Evolutionary conservation across 2,888 invertebrate species (phyloP).

Genomic region (Scelioninae gen. 2): DNA sequence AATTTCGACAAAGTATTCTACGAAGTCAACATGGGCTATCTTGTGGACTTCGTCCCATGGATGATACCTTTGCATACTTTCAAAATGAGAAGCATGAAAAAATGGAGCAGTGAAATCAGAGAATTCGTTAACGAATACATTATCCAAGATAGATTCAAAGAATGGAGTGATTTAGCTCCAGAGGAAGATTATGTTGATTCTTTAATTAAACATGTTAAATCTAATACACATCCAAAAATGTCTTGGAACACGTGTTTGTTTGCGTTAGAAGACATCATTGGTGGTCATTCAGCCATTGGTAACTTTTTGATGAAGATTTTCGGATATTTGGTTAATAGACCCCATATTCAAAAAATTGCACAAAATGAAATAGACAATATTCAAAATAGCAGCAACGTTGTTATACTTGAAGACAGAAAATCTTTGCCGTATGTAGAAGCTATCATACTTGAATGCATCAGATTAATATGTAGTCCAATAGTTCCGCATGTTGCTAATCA

Average conservation of each 20-base stretch:
- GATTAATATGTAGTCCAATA: slow-evolving; percentile 81
- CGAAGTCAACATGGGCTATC: slow-evolving; percentile 82
- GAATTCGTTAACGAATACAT: slow-evolving; percentile 77
- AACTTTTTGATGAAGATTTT: slow-evolving; percentile 80
- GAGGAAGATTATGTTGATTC: slow-evolving; percentile 79
- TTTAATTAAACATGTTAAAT: slow-evolving; percentile 77
- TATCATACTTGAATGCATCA: slow-evolving; percentile 79
- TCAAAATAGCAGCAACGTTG: slow-evolving; percentile 58
- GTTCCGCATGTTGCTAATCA: slow-evolving; percentile 82
- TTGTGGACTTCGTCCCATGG: slow-evolving; percentile 81
- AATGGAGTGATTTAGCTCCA: slow-evolving; percentile 68
- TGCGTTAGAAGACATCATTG: slow-evolving; percentile 77
- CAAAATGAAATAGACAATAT: slow-evolving; percentile 77
- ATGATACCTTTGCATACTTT: slow-evolving; percentile 76
- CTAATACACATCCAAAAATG: slow-evolving; percentile 74
- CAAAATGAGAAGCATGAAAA: slow-evolving; percentile 76
- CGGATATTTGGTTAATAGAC: slow-evolving; percentile 77
- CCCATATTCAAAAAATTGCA: slow-evolving; percentile 77
- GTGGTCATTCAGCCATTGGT: slow-evolving; percentile 81
- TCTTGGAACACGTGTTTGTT: slow-evolving; percentile 78
- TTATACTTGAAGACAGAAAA: slow-evolving; percentile 75
- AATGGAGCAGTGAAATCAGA: slow-evolving; percentile 77
- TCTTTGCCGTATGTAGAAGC: slow-evolving; percentile 80
- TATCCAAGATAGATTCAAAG: slow-evolving; percentile 75
- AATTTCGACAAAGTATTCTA: slow-evolving; percentile 81